A percentile compares a stretch with the other conserved stretches of the same genome.
These are phyloP conservation scores for Zosterops borbonicus DNA, from an alignment of 2,113 vertebrate species.

Conservation along the genomic window DNA sequence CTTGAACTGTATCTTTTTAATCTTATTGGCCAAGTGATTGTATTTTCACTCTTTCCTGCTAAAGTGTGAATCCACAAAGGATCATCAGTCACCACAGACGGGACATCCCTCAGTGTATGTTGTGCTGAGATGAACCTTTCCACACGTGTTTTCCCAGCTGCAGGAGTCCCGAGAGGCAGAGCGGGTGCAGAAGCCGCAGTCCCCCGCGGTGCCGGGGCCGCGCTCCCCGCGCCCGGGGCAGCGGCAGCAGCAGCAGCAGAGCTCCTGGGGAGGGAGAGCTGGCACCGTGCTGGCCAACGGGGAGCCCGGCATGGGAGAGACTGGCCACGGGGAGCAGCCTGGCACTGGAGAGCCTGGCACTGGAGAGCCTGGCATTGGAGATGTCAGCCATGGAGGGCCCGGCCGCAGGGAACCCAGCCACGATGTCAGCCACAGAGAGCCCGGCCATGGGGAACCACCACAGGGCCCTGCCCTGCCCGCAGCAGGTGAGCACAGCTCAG, in stretches of 20 bases:
- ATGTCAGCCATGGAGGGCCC: neutral
- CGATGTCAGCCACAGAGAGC: neutral
- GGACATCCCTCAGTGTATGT: neutral
- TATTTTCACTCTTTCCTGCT: neutral
- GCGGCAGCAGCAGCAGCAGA: neutral
- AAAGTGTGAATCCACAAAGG: neutral
- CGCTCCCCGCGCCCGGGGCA: conserved; percentile 73
- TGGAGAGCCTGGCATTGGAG: neutral
- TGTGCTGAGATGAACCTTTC: neutral
- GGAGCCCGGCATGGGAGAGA: conserved; percentile 51
- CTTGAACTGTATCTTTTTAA: neutral
- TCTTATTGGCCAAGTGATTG: neutral
- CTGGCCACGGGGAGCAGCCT: conserved; percentile 23
- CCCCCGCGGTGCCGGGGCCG: conserved; percentile 46
- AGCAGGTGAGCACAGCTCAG: conserved; percentile 19
- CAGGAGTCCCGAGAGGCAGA: conserved; percentile 87
- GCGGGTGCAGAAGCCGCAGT: conserved; percentile 79
- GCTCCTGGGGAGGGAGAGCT: conserved; percentile 37
- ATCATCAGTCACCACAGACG: neutral
- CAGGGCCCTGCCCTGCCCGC: neutral
- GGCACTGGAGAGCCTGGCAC: no score
- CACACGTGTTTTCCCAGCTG: conserved; percentile 61
- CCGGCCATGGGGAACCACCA: conserved; percentile 42
- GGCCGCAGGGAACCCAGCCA: conserved; percentile 54
- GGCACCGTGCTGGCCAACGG: conserved; percentile 56